Evolutionary conservation across 2,888 invertebrate species (phyloP).

Genomic region (Xylocampa areola): DNA sequence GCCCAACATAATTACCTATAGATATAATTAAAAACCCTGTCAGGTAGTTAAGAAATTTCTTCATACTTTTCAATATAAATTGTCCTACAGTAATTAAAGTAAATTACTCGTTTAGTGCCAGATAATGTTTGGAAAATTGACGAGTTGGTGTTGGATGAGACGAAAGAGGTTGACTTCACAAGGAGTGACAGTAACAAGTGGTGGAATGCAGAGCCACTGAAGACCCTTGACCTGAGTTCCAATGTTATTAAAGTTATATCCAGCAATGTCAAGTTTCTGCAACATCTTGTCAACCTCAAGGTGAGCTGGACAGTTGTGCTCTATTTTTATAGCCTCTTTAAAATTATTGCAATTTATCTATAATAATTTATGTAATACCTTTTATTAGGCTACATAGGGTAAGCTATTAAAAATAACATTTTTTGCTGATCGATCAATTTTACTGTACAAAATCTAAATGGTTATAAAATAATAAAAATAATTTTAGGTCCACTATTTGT

Average conservation of each 20-base stretch:
- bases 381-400: neutral
- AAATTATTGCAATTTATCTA: too few relatives aligned
- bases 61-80: too few relatives aligned
- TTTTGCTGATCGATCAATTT: too few relatives aligned
- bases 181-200: constrained; percentile 91
- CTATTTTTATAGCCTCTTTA: constrained; percentile 14
- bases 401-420: too few relatives aligned
- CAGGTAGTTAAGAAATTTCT: too few relatives aligned
- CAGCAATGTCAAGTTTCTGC: constrained; percentile 91
- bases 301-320: constrained; percentile 81
- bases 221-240: constrained; percentile 93
- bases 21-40: too few relatives aligned
- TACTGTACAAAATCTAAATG: too few relatives aligned
- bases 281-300: constrained; percentile 92
- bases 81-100: too few relatives aligned
- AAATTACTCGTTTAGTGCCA: constrained; percentile 90
- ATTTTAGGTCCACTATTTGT: too few relatives aligned
- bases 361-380: too few relatives aligned
- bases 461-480: too few relatives aligned
- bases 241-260: constrained; percentile 92
- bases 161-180: constrained; percentile 91
- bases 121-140: constrained; percentile 93
- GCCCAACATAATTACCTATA: too few relatives aligned
- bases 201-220: constrained; percentile 96
- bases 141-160: constrained; percentile 90